Conservation (phyloP, 1,140 invertebrate species). For the Sitodiplosis mosellana region DNA sequence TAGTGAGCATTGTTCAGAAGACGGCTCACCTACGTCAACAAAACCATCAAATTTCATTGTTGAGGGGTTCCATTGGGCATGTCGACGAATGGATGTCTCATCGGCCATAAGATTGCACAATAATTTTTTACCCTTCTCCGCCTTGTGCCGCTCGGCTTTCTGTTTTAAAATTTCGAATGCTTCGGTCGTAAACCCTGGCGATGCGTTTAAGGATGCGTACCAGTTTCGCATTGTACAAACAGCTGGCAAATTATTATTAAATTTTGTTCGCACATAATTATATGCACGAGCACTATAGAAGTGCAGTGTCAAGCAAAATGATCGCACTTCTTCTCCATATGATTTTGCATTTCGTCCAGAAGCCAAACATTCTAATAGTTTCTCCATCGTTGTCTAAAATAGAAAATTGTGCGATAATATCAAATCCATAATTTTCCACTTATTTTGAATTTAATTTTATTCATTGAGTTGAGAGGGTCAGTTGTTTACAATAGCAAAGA, state of each 20-base stretch:
- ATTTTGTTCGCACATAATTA: conserved; percentile 16
- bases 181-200: background rate
- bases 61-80: background rate
- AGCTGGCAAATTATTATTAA: conserved; percentile 15
- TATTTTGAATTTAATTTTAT: no score
- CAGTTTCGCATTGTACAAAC: conserved; percentile 15
- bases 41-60: background rate
- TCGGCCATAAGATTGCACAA: background rate
- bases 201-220: conserved; percentile 9
- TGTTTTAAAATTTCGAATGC: background rate
- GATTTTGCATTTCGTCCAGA: background rate
- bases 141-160: background rate
- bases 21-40: background rate
- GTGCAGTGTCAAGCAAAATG: conserved; percentile 20
- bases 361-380: no score
- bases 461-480: no score
- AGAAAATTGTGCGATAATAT: no score
- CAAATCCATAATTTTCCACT: no score
- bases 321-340: conserved; percentile 2
- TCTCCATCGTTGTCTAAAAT: no score
- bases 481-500: no score
- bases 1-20: background rate
- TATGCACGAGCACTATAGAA: conserved; percentile 20
- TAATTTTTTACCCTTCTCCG: background rate
- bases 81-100: background rate